A percentile compares a stretch with the other conserved stretches of the same genome.
Conservation (phyloP, 2,797 vertebrate genomes). For the Caiman crocodilus region DNA sequence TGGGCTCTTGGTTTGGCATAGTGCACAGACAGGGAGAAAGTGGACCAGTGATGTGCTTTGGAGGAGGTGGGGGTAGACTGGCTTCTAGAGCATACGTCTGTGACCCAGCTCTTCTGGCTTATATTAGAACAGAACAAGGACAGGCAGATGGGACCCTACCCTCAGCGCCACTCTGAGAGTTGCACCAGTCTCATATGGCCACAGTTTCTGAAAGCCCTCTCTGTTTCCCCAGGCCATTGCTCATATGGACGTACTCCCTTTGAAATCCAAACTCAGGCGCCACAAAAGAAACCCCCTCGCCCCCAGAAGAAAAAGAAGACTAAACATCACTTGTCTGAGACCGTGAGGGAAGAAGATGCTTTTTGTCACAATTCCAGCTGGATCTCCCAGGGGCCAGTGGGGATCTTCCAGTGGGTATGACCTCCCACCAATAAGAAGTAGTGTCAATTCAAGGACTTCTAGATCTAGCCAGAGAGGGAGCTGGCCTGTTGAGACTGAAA, state of each 20-base stretch:
- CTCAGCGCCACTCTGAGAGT: neutral
- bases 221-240: neutral
- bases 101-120: accelerated
- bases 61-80: neutral
- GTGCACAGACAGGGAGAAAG: neutral
- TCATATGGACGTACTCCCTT: neutral
- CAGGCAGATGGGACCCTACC: accelerated
- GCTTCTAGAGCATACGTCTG: neutral
- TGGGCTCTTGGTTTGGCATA: neutral
- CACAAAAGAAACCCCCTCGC: neutral
- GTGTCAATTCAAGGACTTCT: neutral
- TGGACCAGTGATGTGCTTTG: neutral
- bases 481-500: neutral
- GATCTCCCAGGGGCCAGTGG: neutral
- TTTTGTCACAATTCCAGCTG: neutral
- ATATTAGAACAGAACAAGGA: neutral
- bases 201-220: neutral
- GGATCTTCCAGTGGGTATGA: neutral
- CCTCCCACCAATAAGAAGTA: neutral
- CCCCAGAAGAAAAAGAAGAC: neutral
- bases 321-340: neutral
- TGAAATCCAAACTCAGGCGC: neutral
- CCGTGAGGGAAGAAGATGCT: neutral
- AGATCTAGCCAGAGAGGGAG: neutral
- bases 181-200: accelerated